Conservation (phyloP, 2,888 invertebrate species). For the Troides aeacus region DNA sequence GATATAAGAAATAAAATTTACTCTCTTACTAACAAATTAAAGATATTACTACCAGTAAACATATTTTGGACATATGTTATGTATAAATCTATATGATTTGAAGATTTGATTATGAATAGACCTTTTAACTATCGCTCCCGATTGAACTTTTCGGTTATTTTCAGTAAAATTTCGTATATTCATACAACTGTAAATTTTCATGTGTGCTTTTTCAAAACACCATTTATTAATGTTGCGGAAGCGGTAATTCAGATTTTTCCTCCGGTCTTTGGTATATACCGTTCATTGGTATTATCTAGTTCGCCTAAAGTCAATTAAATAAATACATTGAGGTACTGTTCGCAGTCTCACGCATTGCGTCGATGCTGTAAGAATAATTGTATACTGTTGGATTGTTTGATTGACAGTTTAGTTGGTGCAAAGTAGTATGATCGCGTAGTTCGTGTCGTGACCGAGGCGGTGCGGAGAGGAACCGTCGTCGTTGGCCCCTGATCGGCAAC, state of each 20-base stretch:
- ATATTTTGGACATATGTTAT: background rate
- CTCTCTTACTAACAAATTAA: background rate
- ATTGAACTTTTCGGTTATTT: no score
- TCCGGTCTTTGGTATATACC: no score
- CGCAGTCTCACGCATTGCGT: background rate
- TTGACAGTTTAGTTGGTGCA: conserved; percentile 41
- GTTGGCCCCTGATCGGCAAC: conserved; percentile 31
- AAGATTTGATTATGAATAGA: no score
- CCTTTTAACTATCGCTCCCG: no score
- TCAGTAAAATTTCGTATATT: no score
- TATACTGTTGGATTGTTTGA: conserved; percentile 37
- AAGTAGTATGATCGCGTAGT: conserved; percentile 37
- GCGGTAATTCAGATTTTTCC: no score
- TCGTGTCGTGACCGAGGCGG: conserved; percentile 36
- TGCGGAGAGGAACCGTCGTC: conserved; percentile 40
- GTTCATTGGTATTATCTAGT: background rate
- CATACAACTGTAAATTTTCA: no score
- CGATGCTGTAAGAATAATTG: conserved; percentile 34
- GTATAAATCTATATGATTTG: no score
- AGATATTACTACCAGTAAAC: background rate
- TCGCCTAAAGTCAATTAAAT: no score
- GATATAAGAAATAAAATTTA: no score
- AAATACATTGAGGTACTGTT: background rate
- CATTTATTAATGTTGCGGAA: no score
- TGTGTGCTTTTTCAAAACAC: no score